Evolutionary conservation across 2,888 invertebrate species (phyloP), one percentile per base, ranked within the genome.

Genomic region (Chirona hameri): DNA sequence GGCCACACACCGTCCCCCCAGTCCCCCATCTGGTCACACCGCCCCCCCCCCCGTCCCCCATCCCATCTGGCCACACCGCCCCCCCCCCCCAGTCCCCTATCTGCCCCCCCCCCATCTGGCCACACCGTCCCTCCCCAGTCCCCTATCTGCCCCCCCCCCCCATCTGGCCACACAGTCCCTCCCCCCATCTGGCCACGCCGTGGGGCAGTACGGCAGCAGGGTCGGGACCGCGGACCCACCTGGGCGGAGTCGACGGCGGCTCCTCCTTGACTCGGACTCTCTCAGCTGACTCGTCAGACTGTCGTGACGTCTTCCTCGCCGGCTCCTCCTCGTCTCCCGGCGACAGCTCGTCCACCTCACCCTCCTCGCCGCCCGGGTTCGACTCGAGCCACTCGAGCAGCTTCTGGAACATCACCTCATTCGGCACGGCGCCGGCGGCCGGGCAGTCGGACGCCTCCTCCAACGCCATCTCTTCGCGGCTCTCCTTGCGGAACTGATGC

Each of bases 401-500:
- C 46, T 76, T 76, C 76, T 76, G 76, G 46, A 76, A 76, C 76
- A 76, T 76, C 10, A 76, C 24, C 76, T 76, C 76, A 24, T 76
- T 76, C 1, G 76, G 76, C 46, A 76, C 76, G 72, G 31, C 72
- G 27, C 27, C 18, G 18, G 21, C 14, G 21, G 31, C 72, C 27
- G 15, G 27, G 27, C 27, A 3, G 65, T 69, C 65, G 18, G 46
- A 0, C 9, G 39, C 46, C 12, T 76, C 76, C 21, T 46, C 76
- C 24, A 76, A 46, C 76, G 76, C 76, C 76, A 76, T 21, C 76
- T 76, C 76, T 46, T 76, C 76, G 24, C 76, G 76, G 24, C 76
- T 76, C 76, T 76, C 76, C 46, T 24, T 39, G 10, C 76, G 76
- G 46, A 76, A 76, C 76, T 76, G 76, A 76, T 76, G 76, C 76